Evolutionary conservation across 1,140 invertebrate species (phyloP), one percentile per base, ranked within the genome.

Genomic region (Rhysida immarginata): DNA sequence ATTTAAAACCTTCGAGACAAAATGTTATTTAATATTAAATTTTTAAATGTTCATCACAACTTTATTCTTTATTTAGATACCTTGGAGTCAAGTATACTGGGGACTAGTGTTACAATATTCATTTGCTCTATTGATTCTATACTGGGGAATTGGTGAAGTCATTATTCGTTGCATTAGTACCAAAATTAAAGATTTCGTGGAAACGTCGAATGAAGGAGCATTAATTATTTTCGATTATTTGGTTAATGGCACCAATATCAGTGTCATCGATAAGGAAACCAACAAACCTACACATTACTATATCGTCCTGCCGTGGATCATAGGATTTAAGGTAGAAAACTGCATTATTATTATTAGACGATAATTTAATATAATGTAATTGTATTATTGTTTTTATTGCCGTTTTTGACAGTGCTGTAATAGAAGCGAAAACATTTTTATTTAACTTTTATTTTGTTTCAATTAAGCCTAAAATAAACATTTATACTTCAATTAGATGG

Each of bases 71-170:
- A 60, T 65, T 2, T 58, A 83, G 76, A 74, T 88, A 1, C 72
- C 76, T 41, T 94, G 87, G 89, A 74, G 78, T 21, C 81, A 81
- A 1, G 84, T 96, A 0, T 63, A 83, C n/a, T 82, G 79, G 65
- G 93, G 91, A 0, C 66, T 95, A 2, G 73, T 80, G 0, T 68
- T 95, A 8, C 94, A 98, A 74, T 89, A 96, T 63, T 46, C 81
- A 1, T 80, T 97, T 58, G 94, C 87, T 0, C 61, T 96, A 0
- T 59, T 95, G 1, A 88, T 90, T 54, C 82, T 98, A 48, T 77
- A 87, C 60, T 95, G 88, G 83, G 64, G 77, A 1, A 71, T 80
- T 43, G 93, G 93, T 0, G 75, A 83, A 49, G 65, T 73, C 0
- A 78, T 88, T 18, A 83, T 96, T 55, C 68, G 83, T 58, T 95